phyloP scores from a whole-genome alignment of 2,888 invertebrate genomes.

The Agapetus fuscipes region DNA sequence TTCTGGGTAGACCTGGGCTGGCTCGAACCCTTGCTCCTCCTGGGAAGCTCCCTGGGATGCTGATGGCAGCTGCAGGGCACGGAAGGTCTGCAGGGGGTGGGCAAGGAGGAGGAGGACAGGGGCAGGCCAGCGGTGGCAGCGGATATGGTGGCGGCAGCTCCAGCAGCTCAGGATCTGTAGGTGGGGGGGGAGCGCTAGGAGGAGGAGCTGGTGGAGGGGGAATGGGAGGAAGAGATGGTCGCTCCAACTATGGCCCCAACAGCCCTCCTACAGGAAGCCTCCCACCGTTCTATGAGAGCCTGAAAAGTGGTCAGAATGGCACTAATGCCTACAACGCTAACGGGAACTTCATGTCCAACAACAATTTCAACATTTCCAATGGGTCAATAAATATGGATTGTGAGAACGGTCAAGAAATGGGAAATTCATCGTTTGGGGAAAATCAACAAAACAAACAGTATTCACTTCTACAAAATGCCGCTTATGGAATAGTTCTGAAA shows the following conservation, averaged over 20 bases:
- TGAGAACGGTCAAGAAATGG: conserved; percentile 53
- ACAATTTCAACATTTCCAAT: conserved; percentile 59
- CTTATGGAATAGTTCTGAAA: conserved; percentile 69
- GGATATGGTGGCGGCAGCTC: conserved; percentile 40
- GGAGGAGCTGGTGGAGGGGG: conserved; percentile 68
- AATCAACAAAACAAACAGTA: conserved; percentile 58
- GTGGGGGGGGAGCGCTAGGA: conserved; percentile 46
- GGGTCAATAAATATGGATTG: conserved; percentile 66
- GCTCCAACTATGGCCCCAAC: conserved; percentile 79
- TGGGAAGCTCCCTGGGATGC: conserved; percentile 53
- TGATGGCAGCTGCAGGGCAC: conserved; percentile 72
- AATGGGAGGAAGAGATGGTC: conserved; percentile 68
- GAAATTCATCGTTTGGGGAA: conserved; percentile 34
- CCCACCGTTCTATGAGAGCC: conserved; percentile 82
- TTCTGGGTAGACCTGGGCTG: conserved; percentile 42
- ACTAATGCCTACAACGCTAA: conserved; percentile 57
- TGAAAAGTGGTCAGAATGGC: conserved; percentile 69
- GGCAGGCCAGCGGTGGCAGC: conserved; percentile 38
- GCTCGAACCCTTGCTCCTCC: conserved; percentile 47
- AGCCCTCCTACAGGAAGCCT: conserved; percentile 80
- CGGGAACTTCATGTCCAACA: conserved; percentile 50
- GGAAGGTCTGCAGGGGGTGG: conserved; percentile 57
- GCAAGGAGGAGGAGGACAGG: conserved; percentile 44
- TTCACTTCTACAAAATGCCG: conserved; percentile 71
- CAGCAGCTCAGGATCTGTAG: conserved; percentile 45